Conservation (phyloP, 2,113 vertebrate species). For the Cyanocitta stelleri region DNA sequence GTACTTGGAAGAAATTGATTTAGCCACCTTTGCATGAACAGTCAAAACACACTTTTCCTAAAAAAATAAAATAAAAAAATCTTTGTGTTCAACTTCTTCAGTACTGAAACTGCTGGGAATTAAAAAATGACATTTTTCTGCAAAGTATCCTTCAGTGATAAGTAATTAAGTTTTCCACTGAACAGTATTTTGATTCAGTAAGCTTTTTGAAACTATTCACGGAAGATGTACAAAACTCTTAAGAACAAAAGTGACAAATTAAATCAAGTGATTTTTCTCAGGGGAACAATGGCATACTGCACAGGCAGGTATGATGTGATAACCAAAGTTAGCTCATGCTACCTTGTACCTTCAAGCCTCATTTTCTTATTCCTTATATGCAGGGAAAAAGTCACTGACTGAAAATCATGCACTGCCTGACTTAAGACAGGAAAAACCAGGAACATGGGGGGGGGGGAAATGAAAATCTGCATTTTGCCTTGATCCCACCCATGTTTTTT, state of each 20-base stretch:
- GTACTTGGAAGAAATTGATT: not conserved
- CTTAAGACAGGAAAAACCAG: not conserved
- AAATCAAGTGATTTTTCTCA: not conserved
- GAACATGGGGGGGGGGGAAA: not conserved
- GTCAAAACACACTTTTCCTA: not conserved
- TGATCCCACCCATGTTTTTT: not conserved
- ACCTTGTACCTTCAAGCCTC: not conserved
- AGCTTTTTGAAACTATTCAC: not conserved
- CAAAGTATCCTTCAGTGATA: not conserved
- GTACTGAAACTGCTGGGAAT: not conserved
- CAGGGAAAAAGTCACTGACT: not conserved
- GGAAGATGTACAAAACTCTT: not conserved
- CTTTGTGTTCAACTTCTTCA: not conserved
- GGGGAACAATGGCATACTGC: not conserved
- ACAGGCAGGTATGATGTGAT: not conserved
- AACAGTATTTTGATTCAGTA: not conserved
- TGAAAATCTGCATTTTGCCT: not conserved
- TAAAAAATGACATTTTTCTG: not conserved
- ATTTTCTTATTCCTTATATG: not conserved
- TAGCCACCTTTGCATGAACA: not conserved
- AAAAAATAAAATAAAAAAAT: not conserved
- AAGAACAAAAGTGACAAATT: not conserved
- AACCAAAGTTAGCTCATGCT: not conserved
- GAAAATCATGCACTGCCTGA: not conserved
- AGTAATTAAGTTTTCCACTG: not conserved